A percentile compares a stretch with the other conserved stretches of the same genome.
phyloP scores from a whole-genome alignment of 2,888 invertebrate genomes.

The Temnothorax rugatulus region DNA sequence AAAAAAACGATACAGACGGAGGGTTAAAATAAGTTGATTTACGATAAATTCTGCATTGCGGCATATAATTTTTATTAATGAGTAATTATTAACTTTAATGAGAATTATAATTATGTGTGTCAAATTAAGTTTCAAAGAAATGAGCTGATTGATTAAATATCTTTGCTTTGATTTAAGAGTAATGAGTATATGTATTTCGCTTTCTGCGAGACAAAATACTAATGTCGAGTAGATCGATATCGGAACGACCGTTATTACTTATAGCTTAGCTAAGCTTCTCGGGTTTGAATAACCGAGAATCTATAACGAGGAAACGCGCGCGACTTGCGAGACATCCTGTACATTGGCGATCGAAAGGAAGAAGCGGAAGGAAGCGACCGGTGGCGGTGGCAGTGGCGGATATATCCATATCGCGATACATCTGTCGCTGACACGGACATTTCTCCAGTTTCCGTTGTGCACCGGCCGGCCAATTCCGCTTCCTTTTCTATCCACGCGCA shows the following conservation, averaged over 20 bases:
- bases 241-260: not conserved
- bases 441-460: constrained; percentile 54
- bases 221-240: not conserved
- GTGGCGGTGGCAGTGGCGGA: constrained; percentile 52
- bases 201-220: not conserved
- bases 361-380: constrained; percentile 59
- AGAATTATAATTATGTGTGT: not conserved
- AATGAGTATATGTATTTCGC: not conserved
- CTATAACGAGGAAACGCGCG: not conserved
- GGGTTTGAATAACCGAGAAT: constrained; percentile 8
- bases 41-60: too few relatives aligned
- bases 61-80: constrained; percentile 8
- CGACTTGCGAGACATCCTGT: constrained; percentile 10
- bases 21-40: too few relatives aligned
- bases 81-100: not conserved
- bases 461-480: constrained; percentile 27
- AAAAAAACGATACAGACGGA: too few relatives aligned
- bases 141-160: not conserved
- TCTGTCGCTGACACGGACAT: constrained; percentile 59
- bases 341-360: constrained; percentile 45
- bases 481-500: constrained; percentile 11
- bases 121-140: not conserved
- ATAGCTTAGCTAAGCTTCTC: not conserved
- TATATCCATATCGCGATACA: constrained; percentile 70
- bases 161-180: not conserved